Base-by-base conservation (phyloP, 1,140 invertebrate genomes). In the Pollicipes pollicipes region DNA sequence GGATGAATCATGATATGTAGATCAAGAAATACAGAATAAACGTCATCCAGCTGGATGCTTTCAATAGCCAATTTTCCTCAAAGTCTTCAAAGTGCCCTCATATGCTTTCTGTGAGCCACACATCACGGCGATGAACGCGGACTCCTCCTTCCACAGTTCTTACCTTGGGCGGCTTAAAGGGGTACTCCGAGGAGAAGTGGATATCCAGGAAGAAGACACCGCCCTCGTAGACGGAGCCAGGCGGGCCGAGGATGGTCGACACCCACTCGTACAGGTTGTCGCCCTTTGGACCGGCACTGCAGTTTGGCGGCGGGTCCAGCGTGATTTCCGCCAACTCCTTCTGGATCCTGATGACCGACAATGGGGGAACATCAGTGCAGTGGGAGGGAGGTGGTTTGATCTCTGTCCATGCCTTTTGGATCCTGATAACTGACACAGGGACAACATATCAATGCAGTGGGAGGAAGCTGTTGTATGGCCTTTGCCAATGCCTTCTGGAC, bases 261-360 rank as follows among this genome's bases (percentile, higher is more conserved):
- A 95, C 93, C 95, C 95, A 98, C 82, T 97, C 94, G 80, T 96
- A 97, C 66, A 97, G 84, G 82, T 97, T 97, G 79, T 97, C 95
- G 32, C 92, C 93, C 82, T 97, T 97, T 0, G 95, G 95, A 0
- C 93, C 94, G 71, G 95, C 95, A 83, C 93, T 88, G 83, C 94
- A 97, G 81, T 97, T 97, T 73, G 95, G 94, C 58, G 95, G 95
- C 69, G 95, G 95, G 82, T 97, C 95, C 73, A 97, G 79, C 75
- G 94, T 97, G 74, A 97, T 97, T 84, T 97, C 95, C 68, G 94
- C 93, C 73, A 97, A 80, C 82, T 97, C 95, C 79, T 97, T 97
- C 80, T 97, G 94, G 82, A 97, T 96, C 77, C 93, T 88, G 73
- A 10, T 28, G 37, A 68, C n/a, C n/a, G 67, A 69, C 24, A 66